Evolutionary conservation across 2,797 vertebrate species (phyloP).

Genomic region (Myioborus miniatus): DNA sequence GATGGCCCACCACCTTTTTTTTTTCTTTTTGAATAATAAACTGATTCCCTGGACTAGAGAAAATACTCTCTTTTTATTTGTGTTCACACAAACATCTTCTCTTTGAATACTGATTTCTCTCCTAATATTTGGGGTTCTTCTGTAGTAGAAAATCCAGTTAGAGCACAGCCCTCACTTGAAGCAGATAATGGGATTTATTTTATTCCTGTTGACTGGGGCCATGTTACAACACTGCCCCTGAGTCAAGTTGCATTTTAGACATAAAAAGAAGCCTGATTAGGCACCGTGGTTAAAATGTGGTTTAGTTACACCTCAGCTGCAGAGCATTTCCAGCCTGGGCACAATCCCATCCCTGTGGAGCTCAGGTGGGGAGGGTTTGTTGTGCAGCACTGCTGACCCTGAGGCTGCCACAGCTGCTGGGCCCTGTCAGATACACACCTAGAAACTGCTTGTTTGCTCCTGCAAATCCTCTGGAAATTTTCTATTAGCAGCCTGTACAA

Average conservation of each 20-base stretch:
- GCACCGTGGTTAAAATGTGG: neutral
- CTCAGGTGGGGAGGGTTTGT: neutral
- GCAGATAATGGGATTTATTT: constrained; percentile 20
- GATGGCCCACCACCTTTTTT: neutral
- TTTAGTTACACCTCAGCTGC: neutral
- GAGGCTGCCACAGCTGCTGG: neutral
- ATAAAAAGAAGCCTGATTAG: neutral
- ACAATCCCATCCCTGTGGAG: neutral
- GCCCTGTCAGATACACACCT: neutral
- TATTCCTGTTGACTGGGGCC: neutral
- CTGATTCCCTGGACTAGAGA: neutral
- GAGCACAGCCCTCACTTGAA: neutral
- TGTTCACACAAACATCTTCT: neutral
- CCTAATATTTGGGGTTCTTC: neutral
- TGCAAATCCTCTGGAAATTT: neutral
- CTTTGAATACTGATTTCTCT: neutral
- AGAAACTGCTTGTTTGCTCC: neutral
- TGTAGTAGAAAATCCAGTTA: constrained; percentile 23
- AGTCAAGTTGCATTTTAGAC: neutral
- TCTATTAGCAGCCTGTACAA: neutral
- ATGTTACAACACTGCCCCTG: neutral
- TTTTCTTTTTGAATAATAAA: neutral
- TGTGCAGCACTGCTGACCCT: neutral
- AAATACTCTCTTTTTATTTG: neutral
- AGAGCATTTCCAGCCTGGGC: neutral